Base-by-base conservation (phyloP, 1,140 invertebrate species). In the Spodoptera frugiperda region DNA sequence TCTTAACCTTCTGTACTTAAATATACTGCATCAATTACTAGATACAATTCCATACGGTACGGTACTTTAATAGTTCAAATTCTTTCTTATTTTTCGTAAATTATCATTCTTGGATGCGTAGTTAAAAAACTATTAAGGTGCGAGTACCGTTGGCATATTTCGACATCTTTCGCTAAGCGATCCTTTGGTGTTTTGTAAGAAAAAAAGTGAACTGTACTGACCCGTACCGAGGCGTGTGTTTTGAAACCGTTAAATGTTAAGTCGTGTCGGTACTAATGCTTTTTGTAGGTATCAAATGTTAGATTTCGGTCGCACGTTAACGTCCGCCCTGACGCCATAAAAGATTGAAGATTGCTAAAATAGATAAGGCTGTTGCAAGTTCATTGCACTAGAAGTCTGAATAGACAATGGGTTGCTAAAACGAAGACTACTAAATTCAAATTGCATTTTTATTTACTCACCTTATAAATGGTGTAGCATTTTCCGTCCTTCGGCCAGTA, bases 381-480 rank as follows among this genome's bases (percentile, higher is more conserved):
- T 63, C 59, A 63, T 44, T 63, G 59, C 15, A 33, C 59, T 8
- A 15, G 21, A 57, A 19, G 15, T 53, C 51, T 53, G 5, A 10
- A 12, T 51, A 51, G 49, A 15, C 15, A 17, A 2, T 15, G n/a
- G n/a, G 49, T 17, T 53, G 49, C 49, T 53, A 1, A 8, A 8
- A 51, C 1, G 0, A 12, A 53, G 15, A 1, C 15, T 17, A 17
- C 8, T 53, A 17, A 8, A 17, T 15, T 53, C 12, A 57, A 15
- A n/a, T 39, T 39, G 33, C 5, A 65, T 57, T 68, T 53, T 63
- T 12, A 33, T 8, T 15, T 61, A 85, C 92, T 92, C 89, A 96
- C 96, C 94, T 96, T 95, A 86, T 97, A 98, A 90, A 98, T 98
- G 88, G 97, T 97, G 87, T 98, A 98, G 89, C 97, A 98, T 90